Base-by-base conservation (phyloP, 1,140 invertebrate species). In the Triops longicaudatus region DNA sequence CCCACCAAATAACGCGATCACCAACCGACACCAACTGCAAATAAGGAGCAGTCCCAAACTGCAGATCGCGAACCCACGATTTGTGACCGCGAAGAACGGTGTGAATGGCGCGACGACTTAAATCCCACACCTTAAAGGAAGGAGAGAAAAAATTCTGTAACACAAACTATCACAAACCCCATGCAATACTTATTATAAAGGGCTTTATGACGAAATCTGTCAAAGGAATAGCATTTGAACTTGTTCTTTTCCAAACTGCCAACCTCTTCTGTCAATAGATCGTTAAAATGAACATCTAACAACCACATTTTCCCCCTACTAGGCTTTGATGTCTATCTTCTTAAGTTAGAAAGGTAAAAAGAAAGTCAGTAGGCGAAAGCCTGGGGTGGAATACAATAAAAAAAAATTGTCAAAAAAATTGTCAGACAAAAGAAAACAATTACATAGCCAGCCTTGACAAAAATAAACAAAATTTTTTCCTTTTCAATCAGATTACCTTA, bases 1-100 rank as follows among this genome's bases (percentile, higher is more conserved):
- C 72, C 76, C 76, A 77, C 76, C 76, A 77, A 6, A 72, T 72
- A 10, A 77, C 73, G n/a, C 76, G 42, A 42, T 77, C 76, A 43
- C 76, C 76, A 37, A 77, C 28, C 5, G 76, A 77, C 7, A 77
- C 76, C 31, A 77, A 41, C 10, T 77, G 76, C 26, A 77, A 77
- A 44, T 43, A 73, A 9, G 76, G 73, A n/a, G 76, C 26, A 10
- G n/a, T 41, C n/a, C 71, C 63, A 17, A 74, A 77, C 72, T 43
- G 72, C 26, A 77, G 71, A 27, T 77, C 76, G 37, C 76, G 76
- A 74, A 77, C 72, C 76, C 76, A 77, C 26, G 71, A 73, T 42
- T 77, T 71, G 26, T 77, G 76, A 10, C 31, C 31, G 10, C 73
- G 31, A 22, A 77, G 72, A 6, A 28, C 41, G 5, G 72, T 37